Base-by-base conservation (phyloP, 1,140 invertebrate species). In the Nymphalis io region DNA sequence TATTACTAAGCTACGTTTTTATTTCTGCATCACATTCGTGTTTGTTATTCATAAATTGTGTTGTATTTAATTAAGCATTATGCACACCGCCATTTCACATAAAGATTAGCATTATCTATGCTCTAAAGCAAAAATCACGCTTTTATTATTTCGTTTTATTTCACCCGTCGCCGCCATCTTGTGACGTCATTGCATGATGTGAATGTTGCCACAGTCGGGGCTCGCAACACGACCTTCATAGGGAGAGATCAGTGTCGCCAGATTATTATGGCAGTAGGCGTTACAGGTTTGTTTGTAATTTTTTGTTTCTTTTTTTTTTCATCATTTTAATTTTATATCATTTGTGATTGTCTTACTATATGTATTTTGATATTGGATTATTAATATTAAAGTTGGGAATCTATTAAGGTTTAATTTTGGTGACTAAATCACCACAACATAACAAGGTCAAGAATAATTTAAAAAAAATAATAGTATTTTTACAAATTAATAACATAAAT, bases 191-290 rank as follows among this genome's bases (percentile, higher is more conserved):
- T 80, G 78, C 74, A 78, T 75, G 73, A 71, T 68, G 68, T 79
- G 87, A 85, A 85, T 83, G 85, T 76, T 84, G 77, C 80, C 60
- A 72, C 86, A 94, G 94, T 78, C 93, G 93, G 80, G 94, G 94
- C 79, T 95, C 94, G 71, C 94, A 94, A 87, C 94, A 95, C 92
- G 94, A 95, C 85, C 89, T 95, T 77, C 93, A 90, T 79, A 84
- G 91, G 59, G 92, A 93, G 68, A 83, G 94, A 78, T 94, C 94
- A 75, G 89, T 93, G 67, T 94, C 94, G 76, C 93, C 94, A 64
- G 94, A 95, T 87, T 92, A 91, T 78, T 93, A 93, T 78, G 93
- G 94, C 82, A 92, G 93, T 74, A 93, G 94, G 83, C 93, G 94
- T 76, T 94, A 94, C 93, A 95, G 94, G 94, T 95, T 82, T 87